These are phyloP conservation scores for Ariolimax columbianus DNA, from an alignment of 2,888 invertebrate species.

Conservation along the genomic window DNA sequence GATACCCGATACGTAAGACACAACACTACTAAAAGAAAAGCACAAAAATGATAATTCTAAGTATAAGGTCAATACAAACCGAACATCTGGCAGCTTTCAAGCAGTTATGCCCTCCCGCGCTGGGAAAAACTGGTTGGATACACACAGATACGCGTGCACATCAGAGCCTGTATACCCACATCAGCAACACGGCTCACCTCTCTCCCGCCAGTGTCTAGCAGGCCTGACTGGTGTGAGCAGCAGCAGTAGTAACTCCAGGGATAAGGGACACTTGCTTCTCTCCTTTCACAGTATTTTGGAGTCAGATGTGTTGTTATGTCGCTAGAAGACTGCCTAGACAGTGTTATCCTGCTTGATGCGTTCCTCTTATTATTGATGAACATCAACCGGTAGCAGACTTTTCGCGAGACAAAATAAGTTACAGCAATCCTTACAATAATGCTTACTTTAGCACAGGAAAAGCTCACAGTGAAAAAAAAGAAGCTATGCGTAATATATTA, in stretches of 20 bases:
- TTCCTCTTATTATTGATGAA: no score
- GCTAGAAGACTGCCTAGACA: no score
- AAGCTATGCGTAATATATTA: no score
- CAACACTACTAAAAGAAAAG: background rate
- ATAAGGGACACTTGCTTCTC: background rate
- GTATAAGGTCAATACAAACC: conserved; percentile 34
- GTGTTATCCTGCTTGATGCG: no score
- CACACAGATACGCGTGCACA: conserved; percentile 16
- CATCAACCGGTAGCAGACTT: no score
- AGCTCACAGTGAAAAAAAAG: no score
- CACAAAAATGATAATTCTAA: background rate
- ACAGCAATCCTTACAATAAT: no score
- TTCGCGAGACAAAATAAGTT: no score
- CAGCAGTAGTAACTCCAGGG: background rate
- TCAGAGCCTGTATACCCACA: background rate
- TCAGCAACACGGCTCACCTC: conserved; percentile 5
- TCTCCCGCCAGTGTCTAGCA: background rate
- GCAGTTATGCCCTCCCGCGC: background rate
- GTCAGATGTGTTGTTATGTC: no score
- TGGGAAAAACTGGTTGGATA: conserved; percentile 3
- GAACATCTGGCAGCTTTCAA: conserved; percentile 39
- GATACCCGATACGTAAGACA: background rate
- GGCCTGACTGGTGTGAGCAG: conserved; percentile 24
- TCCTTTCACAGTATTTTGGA: no score
- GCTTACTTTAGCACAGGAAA: no score